phyloP scores from a whole-genome alignment of 92 coral and sea anemone species.

The Pocillopora meandrina region DNA sequence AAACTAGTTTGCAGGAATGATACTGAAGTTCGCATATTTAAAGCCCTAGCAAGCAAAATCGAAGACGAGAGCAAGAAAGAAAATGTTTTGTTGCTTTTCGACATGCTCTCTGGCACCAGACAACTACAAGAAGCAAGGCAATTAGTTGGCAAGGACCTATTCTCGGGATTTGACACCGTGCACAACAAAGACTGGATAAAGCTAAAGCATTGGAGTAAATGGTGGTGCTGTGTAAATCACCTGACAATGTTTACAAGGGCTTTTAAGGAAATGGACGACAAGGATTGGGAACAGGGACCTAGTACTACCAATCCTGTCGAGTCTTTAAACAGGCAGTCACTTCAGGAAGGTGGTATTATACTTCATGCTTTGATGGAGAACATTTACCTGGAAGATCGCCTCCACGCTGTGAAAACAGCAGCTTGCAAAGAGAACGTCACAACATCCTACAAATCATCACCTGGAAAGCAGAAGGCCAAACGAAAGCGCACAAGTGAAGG shows the following conservation, averaged over 20 bases:
- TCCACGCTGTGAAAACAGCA: conserved; percentile 46
- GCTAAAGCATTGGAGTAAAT: conserved; percentile 49
- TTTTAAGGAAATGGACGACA: conserved; percentile 51
- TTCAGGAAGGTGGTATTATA: conserved; percentile 36
- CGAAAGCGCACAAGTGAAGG: conserved; percentile 27
- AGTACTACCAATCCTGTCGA: conserved; percentile 56
- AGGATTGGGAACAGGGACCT: conserved; percentile 57
- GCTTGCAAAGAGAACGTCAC: conserved; percentile 45
- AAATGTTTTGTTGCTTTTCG: conserved; percentile 43
- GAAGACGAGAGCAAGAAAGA: conserved; percentile 17
- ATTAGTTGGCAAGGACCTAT: conserved; percentile 28
- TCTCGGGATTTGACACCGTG: conserved; percentile 4
- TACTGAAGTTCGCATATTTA: conserved; percentile 36
- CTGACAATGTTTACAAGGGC: conserved; percentile 53
- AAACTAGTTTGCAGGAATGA: conserved; percentile 48
- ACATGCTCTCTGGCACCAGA: conserved; percentile 35
- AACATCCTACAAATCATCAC: conserved; percentile 42
- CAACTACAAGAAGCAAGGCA: conserved; percentile 37
- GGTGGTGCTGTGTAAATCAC: conserved; percentile 56
- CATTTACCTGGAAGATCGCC: conserved; percentile 44
- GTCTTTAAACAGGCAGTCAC: conserved; percentile 51
- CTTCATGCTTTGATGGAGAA: conserved; percentile 37
- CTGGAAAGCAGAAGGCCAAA: conserved; percentile 31
- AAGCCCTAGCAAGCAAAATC: conserved; percentile 38
- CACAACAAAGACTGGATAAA: conserved; percentile 43